A percentile compares a stretch with the other conserved stretches of the same genome.
phyloP scores from a whole-genome alignment of 2,113 vertebrate species.

The Caranx ignobilis region DNA sequence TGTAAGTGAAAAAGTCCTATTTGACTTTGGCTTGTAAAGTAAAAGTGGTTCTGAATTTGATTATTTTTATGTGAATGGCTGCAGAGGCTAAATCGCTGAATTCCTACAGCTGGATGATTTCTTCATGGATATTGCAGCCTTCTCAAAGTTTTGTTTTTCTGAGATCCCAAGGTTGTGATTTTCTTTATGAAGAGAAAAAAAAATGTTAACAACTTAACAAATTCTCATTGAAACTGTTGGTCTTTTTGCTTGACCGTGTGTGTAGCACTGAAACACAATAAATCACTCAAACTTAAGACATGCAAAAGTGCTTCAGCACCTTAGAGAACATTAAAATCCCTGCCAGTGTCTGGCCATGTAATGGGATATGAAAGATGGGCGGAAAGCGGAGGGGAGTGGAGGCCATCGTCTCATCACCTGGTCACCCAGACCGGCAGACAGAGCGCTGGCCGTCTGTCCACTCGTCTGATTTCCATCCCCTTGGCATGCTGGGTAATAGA shows the following conservation, averaged over 20 bases:
- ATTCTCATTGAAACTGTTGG: neutral
- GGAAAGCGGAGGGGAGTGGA: conserved; percentile 33
- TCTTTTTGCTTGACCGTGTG: neutral
- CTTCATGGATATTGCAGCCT: neutral
- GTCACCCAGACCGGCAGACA: conserved; percentile 63
- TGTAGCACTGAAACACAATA: conserved; percentile 5
- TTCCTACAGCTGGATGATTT: conserved; percentile 12
- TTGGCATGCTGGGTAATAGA: conserved; percentile 79
- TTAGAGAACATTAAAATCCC: conserved; percentile 48
- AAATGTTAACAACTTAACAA: neutral
- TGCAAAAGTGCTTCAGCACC: conserved; percentile 28
- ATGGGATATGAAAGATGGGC: conserved; percentile 57
- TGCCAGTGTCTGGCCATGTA: conserved; percentile 28
- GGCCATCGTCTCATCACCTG: conserved; percentile 59
- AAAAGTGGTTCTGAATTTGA: conserved; percentile 24
- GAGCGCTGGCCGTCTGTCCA: conserved; percentile 61
- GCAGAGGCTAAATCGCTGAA: conserved; percentile 4
- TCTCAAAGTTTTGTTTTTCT: neutral
- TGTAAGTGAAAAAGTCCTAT: conserved; percentile 10
- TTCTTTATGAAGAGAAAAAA: neutral
- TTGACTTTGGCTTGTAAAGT: conserved; percentile 35
- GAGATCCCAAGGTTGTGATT: neutral
- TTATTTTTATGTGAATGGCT: conserved; percentile 21
- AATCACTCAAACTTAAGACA: neutral
- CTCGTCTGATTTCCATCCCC: conserved; percentile 72